Evolutionary conservation across 2,888 invertebrate species (phyloP), one percentile per base, ranked within the genome.

Genomic region (Azorinus chamasolen): DNA sequence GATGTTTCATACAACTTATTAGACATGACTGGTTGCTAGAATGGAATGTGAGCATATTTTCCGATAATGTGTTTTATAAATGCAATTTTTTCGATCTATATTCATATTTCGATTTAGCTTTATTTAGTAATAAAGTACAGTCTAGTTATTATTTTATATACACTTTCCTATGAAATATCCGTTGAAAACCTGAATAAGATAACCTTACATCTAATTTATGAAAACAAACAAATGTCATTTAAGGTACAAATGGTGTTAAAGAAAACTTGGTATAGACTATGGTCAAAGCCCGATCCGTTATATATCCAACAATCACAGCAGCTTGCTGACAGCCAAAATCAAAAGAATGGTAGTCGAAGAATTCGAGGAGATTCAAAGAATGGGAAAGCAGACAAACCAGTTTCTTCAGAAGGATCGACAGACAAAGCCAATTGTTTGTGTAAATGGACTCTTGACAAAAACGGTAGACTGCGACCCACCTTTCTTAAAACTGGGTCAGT

Each of bases 221-320:
- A 12, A 16, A 8, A 43, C 22, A 24, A 24, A 41, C 16, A 22
- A 25, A 18, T 53, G 16, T 25, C 6, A 20, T 4, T 63, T 62
- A 58, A 89, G 88, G 89, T 88, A 4, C 89, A 88, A 66, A 78
- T 82, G 55, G 89, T 88, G 62, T 69, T 89, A 18, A 63, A 83
- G 16, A 89, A 89, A 65, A 82, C 79, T 2, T 88, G 87, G 86
- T 66, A 83, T 32, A 54, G 87, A 43, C 50, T 69, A 12, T 66
- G 63, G 51, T 74, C 73, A 2, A 73, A 77, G 22, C 81, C 81
- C 3, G 81, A 81, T 24, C 81, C 81, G 0, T 53, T 68, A 0
- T 77, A 59, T 18, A 22, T 81, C 4, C 81, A 81, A 22, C 77
- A 77, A 24, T 70, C 74, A 18, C 77, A 77, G 54, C 62, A 71